Percentiles rank a stretch among this genome's conserved stretches.
These are phyloP conservation scores for Micropterix aruncella DNA, from an alignment of 2,888 invertebrate genomes.

Conservation along the genomic window DNA sequence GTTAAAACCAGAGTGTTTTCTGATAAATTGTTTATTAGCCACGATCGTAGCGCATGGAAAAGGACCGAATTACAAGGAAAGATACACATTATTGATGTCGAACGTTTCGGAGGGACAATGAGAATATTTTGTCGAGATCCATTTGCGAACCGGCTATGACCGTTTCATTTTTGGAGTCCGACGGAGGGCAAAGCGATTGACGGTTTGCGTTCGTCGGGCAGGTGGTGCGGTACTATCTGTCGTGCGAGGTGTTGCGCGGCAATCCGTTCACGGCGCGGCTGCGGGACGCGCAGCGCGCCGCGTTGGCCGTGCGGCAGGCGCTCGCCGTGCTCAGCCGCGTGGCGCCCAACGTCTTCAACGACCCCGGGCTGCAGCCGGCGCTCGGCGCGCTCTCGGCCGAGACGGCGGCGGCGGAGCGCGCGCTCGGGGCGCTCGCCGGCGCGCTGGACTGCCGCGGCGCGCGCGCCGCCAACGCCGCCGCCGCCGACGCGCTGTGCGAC, in stretches of 20 bases:
- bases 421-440: constrained; percentile 48
- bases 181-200: no score
- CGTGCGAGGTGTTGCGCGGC: constrained; percentile 66
- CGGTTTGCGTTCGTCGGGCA: no score
- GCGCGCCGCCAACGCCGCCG: constrained; percentile 69
- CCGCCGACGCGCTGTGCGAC: constrained; percentile 70
- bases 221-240: constrained; percentile 65
- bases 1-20: no score
- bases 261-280: constrained; percentile 72
- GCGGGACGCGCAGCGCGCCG: constrained; percentile 61
- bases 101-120: no score
- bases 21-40: no score
- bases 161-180: no score
- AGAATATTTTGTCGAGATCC: no score
- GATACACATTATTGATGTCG: no score
- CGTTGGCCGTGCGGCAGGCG: constrained; percentile 53
- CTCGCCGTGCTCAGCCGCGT: constrained; percentile 49
- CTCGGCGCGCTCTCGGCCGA: constrained; percentile 65
- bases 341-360: constrained; percentile 32
- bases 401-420: constrained; percentile 61
- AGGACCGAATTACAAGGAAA: no score
- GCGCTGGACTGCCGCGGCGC: constrained; percentile 74
- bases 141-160: no score
- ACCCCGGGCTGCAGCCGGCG: constrained; percentile 49
- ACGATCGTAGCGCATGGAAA: no score